phyloP scores from a whole-genome alignment of 1,140 invertebrate genomes.

The Venustaconcha ellipsiformis region DNA sequence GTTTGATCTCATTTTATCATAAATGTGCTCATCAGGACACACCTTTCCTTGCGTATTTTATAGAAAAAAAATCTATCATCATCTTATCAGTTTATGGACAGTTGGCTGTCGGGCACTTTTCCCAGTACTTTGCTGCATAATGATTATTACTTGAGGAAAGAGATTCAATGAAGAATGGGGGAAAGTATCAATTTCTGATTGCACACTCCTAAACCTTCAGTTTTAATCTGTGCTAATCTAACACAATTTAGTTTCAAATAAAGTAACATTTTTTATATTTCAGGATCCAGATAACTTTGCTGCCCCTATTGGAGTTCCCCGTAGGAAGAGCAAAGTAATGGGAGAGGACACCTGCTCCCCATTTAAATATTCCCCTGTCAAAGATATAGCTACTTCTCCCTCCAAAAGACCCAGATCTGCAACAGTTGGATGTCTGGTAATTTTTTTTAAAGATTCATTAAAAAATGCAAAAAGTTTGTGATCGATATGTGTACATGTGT shows the following conservation, averaged over 20 bases:
- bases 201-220: too few species aligned
- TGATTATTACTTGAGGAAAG: too few species aligned
- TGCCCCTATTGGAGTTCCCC: slow-evolving; percentile 71
- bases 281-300: slow-evolving; percentile 67
- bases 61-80: too few species aligned
- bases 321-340: slow-evolving; percentile 57
- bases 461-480: background rate
- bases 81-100: too few species aligned
- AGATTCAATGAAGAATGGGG: too few species aligned
- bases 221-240: background rate
- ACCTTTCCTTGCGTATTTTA: too few species aligned
- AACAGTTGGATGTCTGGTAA: slow-evolving; percentile 36
- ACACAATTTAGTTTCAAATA: slow-evolving; percentile 1
- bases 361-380: slow-evolving; percentile 61
- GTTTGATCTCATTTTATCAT: too few species aligned
- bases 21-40: too few species aligned
- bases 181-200: too few species aligned
- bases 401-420: slow-evolving; percentile 29
- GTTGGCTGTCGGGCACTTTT: too few species aligned
- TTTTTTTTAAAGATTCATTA: background rate
- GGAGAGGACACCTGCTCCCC: slow-evolving; percentile 67
- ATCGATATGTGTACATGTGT: too few species aligned
- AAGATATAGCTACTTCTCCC: slow-evolving; percentile 23
- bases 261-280: background rate
- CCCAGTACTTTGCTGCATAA: too few species aligned